phyloP scores from a whole-genome alignment of 2,113 vertebrate genomes.

The Oreochromis spilurus region DNA sequence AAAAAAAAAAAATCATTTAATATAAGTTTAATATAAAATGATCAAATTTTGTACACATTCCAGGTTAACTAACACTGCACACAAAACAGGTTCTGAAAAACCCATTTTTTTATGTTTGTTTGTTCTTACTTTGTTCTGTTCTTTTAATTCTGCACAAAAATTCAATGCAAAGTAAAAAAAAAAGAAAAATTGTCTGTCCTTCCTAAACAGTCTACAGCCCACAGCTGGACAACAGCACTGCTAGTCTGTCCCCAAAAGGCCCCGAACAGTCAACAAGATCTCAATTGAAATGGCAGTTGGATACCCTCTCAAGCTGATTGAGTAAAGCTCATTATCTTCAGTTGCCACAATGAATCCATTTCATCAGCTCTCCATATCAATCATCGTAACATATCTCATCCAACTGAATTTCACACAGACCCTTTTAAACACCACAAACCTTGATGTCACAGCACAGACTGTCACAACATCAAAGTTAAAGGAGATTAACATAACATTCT shows the following conservation, averaged over 20 bases:
- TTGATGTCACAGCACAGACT: constrained; percentile 53
- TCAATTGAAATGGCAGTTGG: constrained; percentile 30
- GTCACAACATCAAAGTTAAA: constrained; percentile 21
- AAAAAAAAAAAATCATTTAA: too few relatives aligned
- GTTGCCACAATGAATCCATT: constrained; percentile 72
- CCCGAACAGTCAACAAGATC: background rate
- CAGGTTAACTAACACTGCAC: background rate
- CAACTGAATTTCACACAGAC: constrained; percentile 69
- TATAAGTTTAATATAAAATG: background rate
- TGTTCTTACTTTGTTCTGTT: background rate
- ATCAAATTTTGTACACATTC: background rate
- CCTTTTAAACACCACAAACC: constrained; percentile 69
- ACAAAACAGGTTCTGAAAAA: background rate
- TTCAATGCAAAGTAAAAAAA: background rate
- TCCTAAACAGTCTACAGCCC: background rate
- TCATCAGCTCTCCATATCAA: constrained; percentile 72
- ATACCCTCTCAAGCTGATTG: constrained; percentile 62
- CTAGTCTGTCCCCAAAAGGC: background rate
- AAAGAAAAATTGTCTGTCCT: background rate
- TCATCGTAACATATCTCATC: constrained; percentile 76
- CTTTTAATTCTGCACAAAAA: background rate
- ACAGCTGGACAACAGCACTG: background rate
- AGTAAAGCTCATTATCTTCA: constrained; percentile 70
- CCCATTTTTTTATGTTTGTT: background rate
- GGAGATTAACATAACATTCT: constrained; percentile 71